Evolutionary conservation across 1,140 invertebrate genomes (phyloP), one percentile per base, ranked within the genome.

Genomic region (Eubasilissa regina): DNA sequence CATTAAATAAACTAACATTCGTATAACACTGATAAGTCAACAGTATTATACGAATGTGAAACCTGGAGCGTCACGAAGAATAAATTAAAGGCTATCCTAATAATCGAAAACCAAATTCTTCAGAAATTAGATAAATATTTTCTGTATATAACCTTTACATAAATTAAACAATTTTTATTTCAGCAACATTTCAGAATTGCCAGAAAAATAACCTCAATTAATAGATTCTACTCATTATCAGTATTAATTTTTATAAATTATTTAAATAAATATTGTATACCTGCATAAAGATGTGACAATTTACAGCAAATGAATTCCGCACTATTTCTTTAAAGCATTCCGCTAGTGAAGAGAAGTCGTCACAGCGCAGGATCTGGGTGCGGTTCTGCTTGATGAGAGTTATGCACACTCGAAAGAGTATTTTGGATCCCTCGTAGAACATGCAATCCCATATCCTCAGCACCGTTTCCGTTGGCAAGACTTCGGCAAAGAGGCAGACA

Each of bases 401-500:
- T 58, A 97, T 85, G 81, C 94, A 94, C n/a, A 97, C 96, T 84
- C 96, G 90, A 84, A 97, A 95, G 15, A 98, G 81, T 48, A 92
- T 90, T 83, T 97, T 98, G 51, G 94, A 95, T 19, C 97, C 97
- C 89, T 98, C 97, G 83, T 96, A 94, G 87, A 99, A 97, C 55
- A 99, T 89, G 84, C 96, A 97, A 87, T 99, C 97, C 97, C 97
- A 98, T 85, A 98, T 94, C 84, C 97, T 90, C 3, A 98, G 87
- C 47, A 97, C 95, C 43, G 97, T 98, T 92, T 98, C 97, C 77
- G 95, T 94, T 12, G 96, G 97, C 68, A 98, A 89, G 77, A 97
- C 96, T 90, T 98, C 97, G 60, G 94, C 95, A 87, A 94, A 98
- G 9, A 97, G 88, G 86, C 97, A 98, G 82, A 98, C 94, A 87